Percentiles rank a stretch among this genome's conserved stretches.
These are phyloP conservation scores for Latrodectus geometricus DNA, from an alignment of 1,140 invertebrate genomes.

Conservation along the genomic window DNA sequence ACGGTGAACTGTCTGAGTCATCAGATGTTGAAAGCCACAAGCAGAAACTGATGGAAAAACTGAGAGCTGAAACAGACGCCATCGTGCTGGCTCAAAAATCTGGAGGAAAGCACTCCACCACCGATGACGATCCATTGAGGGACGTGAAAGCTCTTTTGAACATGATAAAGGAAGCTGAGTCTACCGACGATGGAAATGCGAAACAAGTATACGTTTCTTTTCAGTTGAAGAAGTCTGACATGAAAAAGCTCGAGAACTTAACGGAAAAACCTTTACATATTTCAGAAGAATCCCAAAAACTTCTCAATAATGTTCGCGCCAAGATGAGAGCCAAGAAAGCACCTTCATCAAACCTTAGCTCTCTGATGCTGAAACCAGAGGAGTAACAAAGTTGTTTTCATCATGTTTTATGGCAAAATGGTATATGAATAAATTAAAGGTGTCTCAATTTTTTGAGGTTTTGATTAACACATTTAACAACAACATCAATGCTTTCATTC, in stretches of 20 bases:
- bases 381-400: not conserved
- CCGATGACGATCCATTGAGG: slow-evolving; percentile 27
- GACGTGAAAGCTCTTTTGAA: slow-evolving; percentile 12
- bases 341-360: not conserved
- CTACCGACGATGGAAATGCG: not conserved
- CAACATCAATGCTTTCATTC: too few relatives aligned
- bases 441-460: too few relatives aligned
- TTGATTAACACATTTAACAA: too few relatives aligned
- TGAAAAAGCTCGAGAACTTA: slow-evolving; percentile 6
- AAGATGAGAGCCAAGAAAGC: slow-evolving; percentile 40
- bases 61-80: slow-evolving; percentile 24
- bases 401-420: too few relatives aligned
- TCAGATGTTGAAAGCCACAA: slow-evolving; percentile 12
- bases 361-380: not conserved
- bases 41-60: slow-evolving; percentile 29
- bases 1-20: not conserved
- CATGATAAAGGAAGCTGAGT: slow-evolving; percentile 27
- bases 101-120: not conserved
- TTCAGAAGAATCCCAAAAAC: slow-evolving; percentile 21
- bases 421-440: too few relatives aligned
- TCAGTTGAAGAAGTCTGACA: slow-evolving; percentile 7
- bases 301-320: slow-evolving; percentile 20
- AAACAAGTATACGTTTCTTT: slow-evolving; percentile 8
- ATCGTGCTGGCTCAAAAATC: slow-evolving; percentile 3
- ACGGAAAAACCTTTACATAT: not conserved